phyloP scores from a whole-genome alignment of 2,888 invertebrate genomes.

The Cheilosia variabilis region DNA sequence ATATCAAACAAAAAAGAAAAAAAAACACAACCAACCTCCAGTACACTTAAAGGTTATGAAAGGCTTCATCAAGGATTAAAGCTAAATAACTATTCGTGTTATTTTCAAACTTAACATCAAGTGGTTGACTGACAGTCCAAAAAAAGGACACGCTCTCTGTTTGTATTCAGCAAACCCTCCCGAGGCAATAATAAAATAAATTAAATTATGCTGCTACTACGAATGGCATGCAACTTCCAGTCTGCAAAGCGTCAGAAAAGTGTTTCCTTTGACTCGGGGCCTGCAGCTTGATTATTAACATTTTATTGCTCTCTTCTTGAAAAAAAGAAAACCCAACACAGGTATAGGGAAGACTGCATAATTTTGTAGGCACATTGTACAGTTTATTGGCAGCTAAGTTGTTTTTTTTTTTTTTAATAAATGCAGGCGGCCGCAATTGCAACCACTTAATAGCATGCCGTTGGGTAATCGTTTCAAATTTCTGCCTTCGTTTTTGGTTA shows the following conservation, averaged over 20 bases:
- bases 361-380: conserved; percentile 21
- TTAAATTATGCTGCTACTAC: conserved; percentile 46
- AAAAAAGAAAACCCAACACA: background rate
- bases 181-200: conserved; percentile 44
- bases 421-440: background rate
- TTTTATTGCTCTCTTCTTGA: conserved; percentile 37
- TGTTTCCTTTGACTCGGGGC: conserved; percentile 25
- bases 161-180: background rate
- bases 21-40: too few species aligned
- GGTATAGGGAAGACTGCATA: conserved; percentile 25
- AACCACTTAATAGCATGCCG: conserved; percentile 45
- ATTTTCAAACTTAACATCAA: conserved; percentile 60
- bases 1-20: conserved; percentile 16
- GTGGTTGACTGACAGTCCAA: conserved; percentile 54
- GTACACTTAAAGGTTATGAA: conserved; percentile 39
- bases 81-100: conserved; percentile 70
- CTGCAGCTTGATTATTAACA: conserved; percentile 39
- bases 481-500: conserved; percentile 5
- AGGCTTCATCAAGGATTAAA: conserved; percentile 57
- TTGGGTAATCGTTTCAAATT: conserved; percentile 58
- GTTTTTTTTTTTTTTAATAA: conserved; percentile 6
- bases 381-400: conserved; percentile 15
- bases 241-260: conserved; percentile 2
- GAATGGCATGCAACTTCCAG: conserved; percentile 56
- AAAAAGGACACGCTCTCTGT: conserved; percentile 51